Conservation (phyloP, 2,888 invertebrate genomes). For the Drosophila lutescens region DNA sequence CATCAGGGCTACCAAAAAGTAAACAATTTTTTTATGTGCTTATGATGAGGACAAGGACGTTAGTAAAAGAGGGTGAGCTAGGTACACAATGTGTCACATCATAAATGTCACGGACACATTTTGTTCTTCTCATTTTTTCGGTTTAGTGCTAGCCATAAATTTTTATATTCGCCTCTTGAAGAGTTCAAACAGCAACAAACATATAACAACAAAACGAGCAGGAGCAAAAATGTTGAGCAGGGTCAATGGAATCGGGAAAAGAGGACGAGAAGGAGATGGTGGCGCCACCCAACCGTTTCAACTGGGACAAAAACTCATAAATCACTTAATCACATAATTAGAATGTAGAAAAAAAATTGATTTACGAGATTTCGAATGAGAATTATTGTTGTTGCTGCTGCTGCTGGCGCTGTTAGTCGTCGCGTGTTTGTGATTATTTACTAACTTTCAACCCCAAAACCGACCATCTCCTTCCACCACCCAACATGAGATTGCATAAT, state of each 20-base stretch:
- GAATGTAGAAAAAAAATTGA: constrained; percentile 77
- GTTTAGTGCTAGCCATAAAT: constrained; percentile 70
- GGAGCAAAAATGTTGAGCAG: constrained; percentile 38
- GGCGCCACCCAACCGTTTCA: constrained; percentile 40
- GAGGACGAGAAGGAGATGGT: constrained; percentile 14
- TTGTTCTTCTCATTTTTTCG: constrained; percentile 35
- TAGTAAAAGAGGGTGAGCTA: constrained; percentile 31
- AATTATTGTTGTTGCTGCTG: constrained; percentile 45
- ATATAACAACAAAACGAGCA: constrained; percentile 35
- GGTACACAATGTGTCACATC: constrained; percentile 71
- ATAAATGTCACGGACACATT: constrained; percentile 80
- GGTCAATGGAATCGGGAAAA: constrained; percentile 19
- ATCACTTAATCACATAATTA: constrained; percentile 81
- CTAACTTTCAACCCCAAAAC: constrained; percentile 36
- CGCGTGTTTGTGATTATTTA: constrained; percentile 77
- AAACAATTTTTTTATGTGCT: constrained; percentile 5
- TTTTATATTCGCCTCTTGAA: constrained; percentile 55
- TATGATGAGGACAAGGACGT: constrained; percentile 10
- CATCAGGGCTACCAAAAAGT: constrained; percentile 49
- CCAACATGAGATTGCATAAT: constrained; percentile 44
- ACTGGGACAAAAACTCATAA: constrained; percentile 63
- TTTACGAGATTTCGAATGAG: constrained; percentile 76
- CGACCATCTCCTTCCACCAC: no score
- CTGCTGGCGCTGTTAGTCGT: constrained; percentile 36
- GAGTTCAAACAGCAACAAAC: constrained; percentile 69